Base-by-base conservation (phyloP, 2,888 invertebrate species). In the Eulithis prunata region DNA sequence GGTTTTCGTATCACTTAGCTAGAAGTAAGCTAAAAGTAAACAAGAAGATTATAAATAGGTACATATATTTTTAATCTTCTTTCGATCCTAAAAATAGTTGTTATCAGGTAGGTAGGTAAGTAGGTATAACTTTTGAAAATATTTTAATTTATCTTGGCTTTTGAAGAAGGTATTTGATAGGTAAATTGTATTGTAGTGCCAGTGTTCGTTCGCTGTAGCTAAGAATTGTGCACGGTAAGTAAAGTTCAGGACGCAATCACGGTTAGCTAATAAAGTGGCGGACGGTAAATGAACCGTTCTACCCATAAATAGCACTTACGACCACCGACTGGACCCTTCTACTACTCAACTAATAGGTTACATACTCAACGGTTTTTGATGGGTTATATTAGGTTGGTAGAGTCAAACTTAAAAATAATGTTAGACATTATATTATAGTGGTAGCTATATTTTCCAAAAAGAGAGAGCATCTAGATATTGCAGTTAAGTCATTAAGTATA, bases 301-400 rank as follows among this genome's bases (percentile, higher is more conserved):
- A 68, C 77, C 81, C 83, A 83, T 89, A 88, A 90, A 88, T 85
- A 89, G 82, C 80, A 80, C 82, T 86, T 85, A 85, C 85, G 83
- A 80, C 80, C 78, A 77, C 79, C 73, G 78, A 78, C 75, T 64
- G 70, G 60, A 78, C 79, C 82, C 77, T 76, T 79, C 74, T 74
- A 78, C 76, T 76, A 74, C 77, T 75, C 57, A 64, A 68, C 68
- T 68, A 64, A 68, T 64, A 58, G 54, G 61, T 64, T 47, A 55
- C 72, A 70, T 68, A 68, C 61, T 64, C 61, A 54, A 57, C 63
- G 38, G 21, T 54, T 53, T 64, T 60, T 47, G 52, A 52, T 57
- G n/a, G 32, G 41, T 49, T 21, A 47, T 47, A 21, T 47, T 58
- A 32, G 32, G 21, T 21, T 21, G 21, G 21, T 21, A 21, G 21